phyloP scores from a whole-genome alignment of 2,113 vertebrate species.

The Erythrocercus mccallii region DNA sequence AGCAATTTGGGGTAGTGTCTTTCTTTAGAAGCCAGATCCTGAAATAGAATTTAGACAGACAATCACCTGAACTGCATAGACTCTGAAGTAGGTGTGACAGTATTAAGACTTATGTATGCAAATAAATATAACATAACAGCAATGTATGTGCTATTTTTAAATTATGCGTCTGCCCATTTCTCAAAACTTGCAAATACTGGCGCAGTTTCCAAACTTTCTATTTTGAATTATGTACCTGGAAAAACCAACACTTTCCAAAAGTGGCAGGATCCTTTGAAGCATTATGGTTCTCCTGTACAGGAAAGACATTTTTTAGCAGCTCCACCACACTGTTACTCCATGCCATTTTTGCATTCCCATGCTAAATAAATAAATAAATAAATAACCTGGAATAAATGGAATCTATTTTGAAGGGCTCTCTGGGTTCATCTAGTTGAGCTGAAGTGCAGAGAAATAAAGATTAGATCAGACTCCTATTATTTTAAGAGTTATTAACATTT shows the following conservation, averaged over 20 bases:
- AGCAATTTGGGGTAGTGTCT: not conserved
- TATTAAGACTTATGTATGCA: not conserved
- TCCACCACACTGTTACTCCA: not conserved
- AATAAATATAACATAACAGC: not conserved
- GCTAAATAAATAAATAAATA: not conserved
- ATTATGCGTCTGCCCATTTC: not conserved
- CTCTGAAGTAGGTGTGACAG: not conserved
- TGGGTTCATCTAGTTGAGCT: not conserved
- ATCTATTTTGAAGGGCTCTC: not conserved
- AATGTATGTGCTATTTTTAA: not conserved
- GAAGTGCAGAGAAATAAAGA: not conserved
- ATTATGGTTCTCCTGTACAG: not conserved
- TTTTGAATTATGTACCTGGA: not conserved
- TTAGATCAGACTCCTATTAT: not conserved
- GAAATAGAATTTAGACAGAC: not conserved
- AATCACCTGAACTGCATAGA: not conserved
- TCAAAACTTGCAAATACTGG: not conserved
- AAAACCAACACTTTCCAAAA: not conserved
- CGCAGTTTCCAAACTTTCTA: not conserved
- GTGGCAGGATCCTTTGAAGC: not conserved
- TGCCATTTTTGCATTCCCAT: not conserved
- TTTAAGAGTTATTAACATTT: constrained; percentile 21
- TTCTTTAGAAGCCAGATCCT: not conserved
- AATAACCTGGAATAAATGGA: not conserved
- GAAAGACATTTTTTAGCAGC: not conserved